Base-by-base conservation (phyloP, 2,888 invertebrate genomes). In the Leucania comma region DNA sequence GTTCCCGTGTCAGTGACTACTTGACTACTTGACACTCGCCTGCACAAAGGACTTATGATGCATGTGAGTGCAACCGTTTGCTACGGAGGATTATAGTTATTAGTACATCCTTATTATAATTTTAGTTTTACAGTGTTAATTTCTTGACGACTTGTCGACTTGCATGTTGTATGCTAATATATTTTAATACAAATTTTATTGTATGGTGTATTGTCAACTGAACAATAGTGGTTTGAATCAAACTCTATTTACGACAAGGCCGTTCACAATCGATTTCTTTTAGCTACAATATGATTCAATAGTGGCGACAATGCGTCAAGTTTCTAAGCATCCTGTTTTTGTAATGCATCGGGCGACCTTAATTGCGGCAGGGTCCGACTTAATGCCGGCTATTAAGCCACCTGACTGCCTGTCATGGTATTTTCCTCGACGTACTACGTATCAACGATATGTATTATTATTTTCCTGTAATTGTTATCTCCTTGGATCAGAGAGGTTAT, bases 1-100 rank as follows among this genome's bases (percentile, higher is more conserved):
- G 94, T 92, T 91, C 88, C 90, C 84, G 90, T 93, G 91, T 84
- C 88, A 91, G 94, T 94, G 93, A 90, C 88, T 82, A 89, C 88
- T 67, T 94, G 93, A 90, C 88, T 82, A 89, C 88, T n/a, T n/a
- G n/a, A n/a, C 63, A 61, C 71, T 79, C 62, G 83, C 74, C 79
- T 84, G 75, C 81, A 85, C 80, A 85, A 87, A 88, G 90, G 88
- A 91, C 90, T 89, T 90, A 95, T 93, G 92, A 95, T 95, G 95
- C 95, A 95, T 91, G 95, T 95, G 86, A 95, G 95, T 95, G 87
- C 75, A 64, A 71, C 65, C 20, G 66, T 82, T 81, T 77, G 63
- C 77, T 80, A 74, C 75, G 46, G 67, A 61, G 59, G 75, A 77
- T 71, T 64, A 64, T 64, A 64, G 59, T 59, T 32, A 59, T 57